These are phyloP conservation scores for Pholis gunnellus DNA, from an alignment of 2,113 vertebrate species.

Conservation along the genomic window DNA sequence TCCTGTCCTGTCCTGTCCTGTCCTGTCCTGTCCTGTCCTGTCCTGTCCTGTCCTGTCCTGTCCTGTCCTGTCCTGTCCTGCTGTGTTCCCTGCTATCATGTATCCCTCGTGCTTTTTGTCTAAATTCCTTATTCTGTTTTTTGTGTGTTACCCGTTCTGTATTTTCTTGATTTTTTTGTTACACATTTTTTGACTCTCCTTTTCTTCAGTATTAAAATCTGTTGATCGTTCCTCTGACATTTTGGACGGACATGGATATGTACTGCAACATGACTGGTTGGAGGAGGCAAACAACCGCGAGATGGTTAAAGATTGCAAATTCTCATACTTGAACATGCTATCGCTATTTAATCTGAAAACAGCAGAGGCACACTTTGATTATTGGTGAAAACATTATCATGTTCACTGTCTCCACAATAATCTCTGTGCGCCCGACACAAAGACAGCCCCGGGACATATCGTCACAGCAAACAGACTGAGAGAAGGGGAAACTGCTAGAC, in stretches of 20 bases:
- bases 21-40: no score
- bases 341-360: background rate
- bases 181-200: no score
- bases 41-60: no score
- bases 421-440: background rate
- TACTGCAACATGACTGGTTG: background rate
- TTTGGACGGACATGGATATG: background rate
- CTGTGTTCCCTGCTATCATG: no score
- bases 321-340: background rate
- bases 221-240: background rate
- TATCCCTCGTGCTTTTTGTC: no score
- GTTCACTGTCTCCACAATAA: background rate
- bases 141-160: no score
- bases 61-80: no score
- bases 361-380: background rate
- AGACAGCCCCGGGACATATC: background rate
- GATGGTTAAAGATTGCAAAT: background rate
- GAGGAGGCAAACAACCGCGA: background rate
- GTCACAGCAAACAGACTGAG: background rate
- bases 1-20: no score
- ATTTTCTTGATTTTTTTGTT: no score
- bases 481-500: background rate
- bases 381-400: background rate
- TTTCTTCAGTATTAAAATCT: no score
- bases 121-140: no score